Evolutionary conservation across 2,888 invertebrate genomes (phyloP).

Genomic region (Cyaniris semiargus): DNA sequence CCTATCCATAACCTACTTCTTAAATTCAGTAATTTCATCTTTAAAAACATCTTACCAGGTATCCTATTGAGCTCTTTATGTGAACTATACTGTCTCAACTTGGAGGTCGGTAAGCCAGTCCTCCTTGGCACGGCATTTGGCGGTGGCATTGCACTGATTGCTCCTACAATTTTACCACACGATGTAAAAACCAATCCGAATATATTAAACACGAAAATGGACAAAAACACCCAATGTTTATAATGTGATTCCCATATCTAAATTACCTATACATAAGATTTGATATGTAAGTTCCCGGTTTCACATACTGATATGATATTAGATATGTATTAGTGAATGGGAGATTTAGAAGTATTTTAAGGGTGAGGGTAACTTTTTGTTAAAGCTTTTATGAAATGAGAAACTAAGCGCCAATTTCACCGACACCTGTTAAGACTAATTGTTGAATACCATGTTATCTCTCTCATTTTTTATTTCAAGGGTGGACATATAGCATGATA

Average conservation of each 20-base stretch:
- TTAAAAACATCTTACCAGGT: conserved; percentile 57
- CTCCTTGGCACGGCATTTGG: conserved; percentile 57
- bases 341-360: neutral
- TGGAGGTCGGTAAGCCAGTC: conserved; percentile 70
- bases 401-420: neutral
- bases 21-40: neutral
- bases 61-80: conserved; percentile 74
- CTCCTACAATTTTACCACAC: conserved; percentile 51
- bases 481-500: neutral
- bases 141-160: conserved; percentile 60
- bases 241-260: conserved; percentile 47
- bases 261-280: conserved; percentile 45
- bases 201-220: neutral
- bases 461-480: neutral
- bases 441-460: neutral
- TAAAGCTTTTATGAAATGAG: neutral
- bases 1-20: neutral
- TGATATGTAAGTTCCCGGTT: neutral
- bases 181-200: conserved; percentile 7
- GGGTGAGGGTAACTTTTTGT: neutral
- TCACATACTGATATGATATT: neutral
- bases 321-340: neutral
- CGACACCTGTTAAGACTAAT: neutral
- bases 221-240: neutral
- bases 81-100: conserved; percentile 76